These are phyloP conservation scores for Mythimna ferrago DNA, from an alignment of 2,888 invertebrate genomes.

Conservation along the genomic window DNA sequence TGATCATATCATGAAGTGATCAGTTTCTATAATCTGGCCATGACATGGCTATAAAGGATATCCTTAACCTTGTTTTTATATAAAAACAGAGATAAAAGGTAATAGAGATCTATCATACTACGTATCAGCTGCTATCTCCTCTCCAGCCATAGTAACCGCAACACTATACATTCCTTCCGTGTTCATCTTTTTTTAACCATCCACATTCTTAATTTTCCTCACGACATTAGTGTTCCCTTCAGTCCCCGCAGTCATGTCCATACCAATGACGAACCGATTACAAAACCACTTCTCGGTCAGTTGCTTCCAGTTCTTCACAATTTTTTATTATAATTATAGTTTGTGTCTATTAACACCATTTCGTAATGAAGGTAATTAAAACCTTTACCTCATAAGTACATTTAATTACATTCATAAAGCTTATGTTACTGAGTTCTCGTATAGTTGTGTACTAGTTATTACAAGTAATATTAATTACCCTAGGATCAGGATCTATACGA, in stretches of 20 bases:
- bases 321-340: neutral
- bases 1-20: no score
- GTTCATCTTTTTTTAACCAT: neutral
- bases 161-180: neutral
- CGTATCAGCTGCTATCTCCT: neutral
- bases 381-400: neutral
- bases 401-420: neutral
- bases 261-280: conserved; percentile 28
- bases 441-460: neutral
- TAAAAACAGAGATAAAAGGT: neutral
- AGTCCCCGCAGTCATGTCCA: neutral
- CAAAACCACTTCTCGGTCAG: conserved; percentile 7
- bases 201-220: neutral
- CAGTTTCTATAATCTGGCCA: no score
- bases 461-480: neutral
- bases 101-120: neutral
- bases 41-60: neutral
- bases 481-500: no score
- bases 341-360: neutral
- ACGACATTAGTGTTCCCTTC: neutral
- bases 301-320: neutral
- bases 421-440: neutral
- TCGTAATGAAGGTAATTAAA: conserved; percentile 9
- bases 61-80: no score
- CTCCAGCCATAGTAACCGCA: neutral